Evolutionary conservation across 1,140 invertebrate species (phyloP), one percentile per base, ranked within the genome.

Genomic region (Trinorchestia longiramus): DNA sequence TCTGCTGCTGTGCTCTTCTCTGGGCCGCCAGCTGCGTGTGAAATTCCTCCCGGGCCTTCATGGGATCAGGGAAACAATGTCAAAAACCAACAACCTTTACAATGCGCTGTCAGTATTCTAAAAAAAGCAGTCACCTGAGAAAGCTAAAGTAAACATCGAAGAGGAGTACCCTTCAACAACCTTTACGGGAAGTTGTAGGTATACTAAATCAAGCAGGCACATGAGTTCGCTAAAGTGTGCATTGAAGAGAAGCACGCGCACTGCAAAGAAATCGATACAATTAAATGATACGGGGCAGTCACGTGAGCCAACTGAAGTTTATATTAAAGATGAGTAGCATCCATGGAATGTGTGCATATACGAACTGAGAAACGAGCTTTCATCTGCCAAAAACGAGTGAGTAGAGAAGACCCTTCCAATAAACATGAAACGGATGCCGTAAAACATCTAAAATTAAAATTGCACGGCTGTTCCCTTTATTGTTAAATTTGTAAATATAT

Each of bases 31-130:
- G 97, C 97, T 99, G 99, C 43, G 99, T 98, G 97, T 99, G 99
- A 97, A 99, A 98, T 97, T 99, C 99, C 97, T 99, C 99, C 95
- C 99, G 98, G 0, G 99, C 99, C 98, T 99, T 97, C 87, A 97
- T 96, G 11, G 62, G 1, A 77, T 28, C 11, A 77, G 15, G 28
- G 62, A 15, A 77, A 77, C 62, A 77, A 36, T 77, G 11, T 19
- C 36, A 77, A 77, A 19, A 19, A 53, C 47, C 19, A 53, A 53
- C 62, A 77, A 36, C 3, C 1, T 77, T 77, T 23, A 77, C 36
- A 1, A 77, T 3, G 28, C 15, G 15, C 62, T 19, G 1, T 23
- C 8, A 77, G 28, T 77, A 53, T 77, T 3, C 28, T 77, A 36
- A 77, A 15, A 28, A 77, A 77, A 23, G 28, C 3, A 36, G 11